Evolutionary conservation across 1,140 invertebrate genomes (phyloP), one percentile per base, ranked within the genome.

Genomic region (Piezodorus guildinii): DNA sequence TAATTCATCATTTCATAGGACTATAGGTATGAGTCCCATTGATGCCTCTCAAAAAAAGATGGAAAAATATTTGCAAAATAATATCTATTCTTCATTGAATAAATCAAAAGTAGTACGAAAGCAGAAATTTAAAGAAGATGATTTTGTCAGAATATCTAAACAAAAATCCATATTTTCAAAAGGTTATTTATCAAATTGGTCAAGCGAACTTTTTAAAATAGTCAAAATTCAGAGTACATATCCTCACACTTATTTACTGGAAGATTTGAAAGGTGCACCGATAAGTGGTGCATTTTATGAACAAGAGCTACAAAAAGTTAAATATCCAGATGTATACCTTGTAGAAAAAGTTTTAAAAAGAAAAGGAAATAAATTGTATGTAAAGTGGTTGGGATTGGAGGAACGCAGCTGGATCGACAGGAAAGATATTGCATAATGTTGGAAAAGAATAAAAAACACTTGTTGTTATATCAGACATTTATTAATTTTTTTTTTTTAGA

Each of bases 1-100:
- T 66, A 77, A 77, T 69, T 68, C 70, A 54, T 66, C 64, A 46
- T 67, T 51, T 39, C 75, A 76, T 72, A 44, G 68, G 21, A 73
- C 70, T n/a, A 75, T 75, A 10, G 67, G 69, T 39, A n/a, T n/a
- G n/a, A n/a, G n/a, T n/a, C n/a, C n/a, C n/a, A n/a, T n/a, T 10
- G 34, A 39, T 39, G 34, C 34, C 9, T 10, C 6, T 10, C 6
- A 39, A 74, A 49, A 60, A 60, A 44, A 62, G 71, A 46, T 70
- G 74, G 25, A 72, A 60, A 60, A 65, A 52, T 16, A 62, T 54
- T 62, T 70, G 46, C 49, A 65, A 52, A 65, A 64, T 63, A 23
- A 17, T 65, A 10, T 39, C 6, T 39, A 39, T 39, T 39, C 34
- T 10, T 71, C 52, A 71, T 70, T 45, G 66, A 65, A 25, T 44